Percentiles rank a stretch among this genome's conserved stretches.
Evolutionary conservation across 1,140 invertebrate genomes (phyloP).

Genomic region (Sarcophaga peregrina): DNA sequence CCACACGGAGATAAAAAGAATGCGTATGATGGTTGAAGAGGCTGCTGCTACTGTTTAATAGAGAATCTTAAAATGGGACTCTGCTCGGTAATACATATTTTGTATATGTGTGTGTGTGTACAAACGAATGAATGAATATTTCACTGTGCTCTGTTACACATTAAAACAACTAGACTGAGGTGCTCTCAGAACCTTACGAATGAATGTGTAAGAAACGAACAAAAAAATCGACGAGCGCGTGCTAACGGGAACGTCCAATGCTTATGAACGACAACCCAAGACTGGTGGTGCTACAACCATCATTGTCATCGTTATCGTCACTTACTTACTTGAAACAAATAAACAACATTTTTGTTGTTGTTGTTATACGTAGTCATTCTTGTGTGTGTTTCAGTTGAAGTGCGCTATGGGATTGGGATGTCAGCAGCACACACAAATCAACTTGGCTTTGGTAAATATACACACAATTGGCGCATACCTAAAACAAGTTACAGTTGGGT

Average conservation of each 20-base stretch:
- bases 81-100: not conserved
- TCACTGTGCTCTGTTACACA: not conserved
- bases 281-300: constrained; percentile 44
- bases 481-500: not conserved
- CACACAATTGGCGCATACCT: constrained; percentile 1
- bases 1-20: constrained; percentile 1
- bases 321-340: not conserved
- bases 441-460: not conserved
- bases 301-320: constrained; percentile 19
- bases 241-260: constrained; percentile 17
- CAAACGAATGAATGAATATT: too few species aligned
- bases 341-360: too few species aligned
- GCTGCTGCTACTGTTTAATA: not conserved
- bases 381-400: not conserved
- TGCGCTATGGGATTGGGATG: constrained; percentile 46
- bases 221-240: constrained; percentile 10
- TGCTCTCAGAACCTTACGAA: constrained; percentile 4
- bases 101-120: too few species aligned
- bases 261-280: constrained; percentile 39
- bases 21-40: constrained; percentile 14
- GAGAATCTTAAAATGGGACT: constrained; percentile 31
- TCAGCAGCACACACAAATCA: not conserved
- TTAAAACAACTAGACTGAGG: constrained; percentile 20
- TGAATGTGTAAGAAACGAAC: constrained; percentile 11
- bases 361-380: not conserved